Evolutionary conservation across 2,888 invertebrate species (phyloP), one percentile per base, ranked within the genome.

Genomic region (Oligia strigilis): DNA sequence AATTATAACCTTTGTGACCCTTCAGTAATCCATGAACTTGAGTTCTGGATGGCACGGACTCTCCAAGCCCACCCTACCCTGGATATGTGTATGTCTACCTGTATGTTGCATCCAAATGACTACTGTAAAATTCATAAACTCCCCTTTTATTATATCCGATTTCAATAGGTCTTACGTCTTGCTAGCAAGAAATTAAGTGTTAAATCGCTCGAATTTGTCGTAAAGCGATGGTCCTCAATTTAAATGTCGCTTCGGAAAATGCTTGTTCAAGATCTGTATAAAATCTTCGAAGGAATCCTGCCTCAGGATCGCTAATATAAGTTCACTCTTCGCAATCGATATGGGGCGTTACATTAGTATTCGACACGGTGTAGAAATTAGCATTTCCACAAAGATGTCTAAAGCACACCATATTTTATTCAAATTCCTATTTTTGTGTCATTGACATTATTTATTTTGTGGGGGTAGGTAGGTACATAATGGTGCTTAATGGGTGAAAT

Each of bases 261-360:
- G 69, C 58, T 29, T 60, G 65, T 66, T 67, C 29, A 46, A 74
- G 64, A 81, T 81, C 71, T 66, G 55, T 40, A 67, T 73, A 65
- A 77, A 78, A 75, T 71, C 55, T 65, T 62, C 66, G 52, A 64
- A 75, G 74, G 78, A 84, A 80, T 77, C 77, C 72, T 75, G 72
- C 14, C 71, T 70, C 67, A 72, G 67, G 62, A 80, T 67, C 43
- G 74, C 78, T 82, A 85, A 88, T 88, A 86, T 88, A 78, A 82
- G 77, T 86, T 85, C 71, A 86, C 77, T 87, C 72, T 78, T 76
- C 62, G 83, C 82, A 88, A 88, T 91, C 90, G 85, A 91, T 90
- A 88, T 84, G 67, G 65, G 71, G 77, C 73, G 80, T 78, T 79
- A 86, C 84, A 90, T 91, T 89, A 90, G 90, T 89, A 91, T 90